Evolutionary conservation across 2,888 invertebrate genomes (phyloP).

Genomic region (Ptychoptera albimana): DNA sequence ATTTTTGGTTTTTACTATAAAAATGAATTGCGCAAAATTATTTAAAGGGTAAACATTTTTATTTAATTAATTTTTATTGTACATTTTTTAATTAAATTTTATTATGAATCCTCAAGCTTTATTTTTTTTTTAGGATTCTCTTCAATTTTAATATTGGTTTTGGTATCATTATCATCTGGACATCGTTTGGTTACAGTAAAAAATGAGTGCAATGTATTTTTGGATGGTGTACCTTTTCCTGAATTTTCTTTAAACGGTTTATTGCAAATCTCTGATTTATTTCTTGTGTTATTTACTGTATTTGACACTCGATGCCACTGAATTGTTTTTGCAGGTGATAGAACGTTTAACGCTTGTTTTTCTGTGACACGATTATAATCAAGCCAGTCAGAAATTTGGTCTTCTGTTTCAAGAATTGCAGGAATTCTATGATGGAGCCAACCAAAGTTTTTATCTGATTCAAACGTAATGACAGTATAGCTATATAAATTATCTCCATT

Average conservation of each 20-base stretch:
- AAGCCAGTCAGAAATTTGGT: slow-evolving; percentile 51
- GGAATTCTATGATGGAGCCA: slow-evolving; percentile 73
- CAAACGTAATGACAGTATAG: slow-evolving; percentile 64
- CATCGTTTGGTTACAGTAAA: too few relatives aligned
- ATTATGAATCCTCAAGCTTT: too few relatives aligned
- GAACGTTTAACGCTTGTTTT: slow-evolving; percentile 33
- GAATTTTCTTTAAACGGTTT: slow-evolving; percentile 25
- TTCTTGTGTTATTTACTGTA: slow-evolving; percentile 52
- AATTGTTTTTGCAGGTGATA: slow-evolving; percentile 34
- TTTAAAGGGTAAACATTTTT: too few relatives aligned
- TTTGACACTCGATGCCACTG: slow-evolving; percentile 55
- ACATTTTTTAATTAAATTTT: too few relatives aligned
- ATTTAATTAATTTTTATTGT: too few relatives aligned
- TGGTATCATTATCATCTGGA: too few relatives aligned
- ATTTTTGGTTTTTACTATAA: too few relatives aligned
- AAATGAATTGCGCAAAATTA: too few relatives aligned
- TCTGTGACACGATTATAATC: slow-evolving; percentile 38
- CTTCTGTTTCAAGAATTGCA: slow-evolving; percentile 52
- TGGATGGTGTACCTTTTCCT: neutral
- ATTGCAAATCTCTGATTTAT: slow-evolving; percentile 45
- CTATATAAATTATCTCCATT: slow-evolving; percentile 45
- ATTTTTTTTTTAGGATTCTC: too few relatives aligned
- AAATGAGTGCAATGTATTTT: too few relatives aligned
- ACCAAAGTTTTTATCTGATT: slow-evolving; percentile 45
- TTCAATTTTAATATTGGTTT: too few relatives aligned